Evolutionary conservation across 2,113 vertebrate genomes (phyloP).

Genomic region (Catharus fuscescens): DNA sequence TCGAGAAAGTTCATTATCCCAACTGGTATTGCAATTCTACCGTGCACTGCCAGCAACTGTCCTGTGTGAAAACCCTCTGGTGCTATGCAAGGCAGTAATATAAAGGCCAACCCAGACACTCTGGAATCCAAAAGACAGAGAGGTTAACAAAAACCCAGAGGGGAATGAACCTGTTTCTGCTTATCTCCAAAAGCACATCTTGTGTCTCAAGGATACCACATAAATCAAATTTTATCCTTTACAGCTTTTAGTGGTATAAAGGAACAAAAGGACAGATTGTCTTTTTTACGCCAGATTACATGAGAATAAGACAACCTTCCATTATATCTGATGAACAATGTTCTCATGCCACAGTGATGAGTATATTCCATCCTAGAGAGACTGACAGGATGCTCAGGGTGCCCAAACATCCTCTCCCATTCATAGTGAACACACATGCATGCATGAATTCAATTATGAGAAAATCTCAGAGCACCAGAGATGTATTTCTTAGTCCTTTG

Average conservation of each 20-base stretch:
- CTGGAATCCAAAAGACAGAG: background rate
- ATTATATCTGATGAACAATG: conserved; percentile 3
- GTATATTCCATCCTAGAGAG: conserved; percentile 29
- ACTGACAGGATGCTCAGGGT: background rate
- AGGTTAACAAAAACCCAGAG: conserved; percentile 42
- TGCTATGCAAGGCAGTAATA: background rate
- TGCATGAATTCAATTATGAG: conserved; percentile 41
- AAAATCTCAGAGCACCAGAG: conserved; percentile 44
- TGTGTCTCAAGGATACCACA: conserved; percentile 41
- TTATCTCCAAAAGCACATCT: conserved; percentile 58
- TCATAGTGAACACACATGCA: background rate
- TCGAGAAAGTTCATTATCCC: conserved; percentile 31
- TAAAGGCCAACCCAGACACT: background rate
- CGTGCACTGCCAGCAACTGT: conserved; percentile 1
- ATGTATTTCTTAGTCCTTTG: conserved; percentile 14
- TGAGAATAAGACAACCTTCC: conserved; percentile 45
- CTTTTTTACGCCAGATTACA: conserved; percentile 42
- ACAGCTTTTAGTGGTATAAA: conserved; percentile 13
- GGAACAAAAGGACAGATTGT: conserved; percentile 54
- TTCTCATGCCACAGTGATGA: conserved; percentile 33
- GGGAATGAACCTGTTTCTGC: conserved; percentile 35
- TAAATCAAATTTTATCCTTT: conserved; percentile 49
- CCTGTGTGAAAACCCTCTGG: background rate
- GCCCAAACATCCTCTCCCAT: background rate
- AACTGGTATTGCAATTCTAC: background rate